A percentile compares a stretch with the other conserved stretches of the same genome.
Conservation (phyloP, 2,113 vertebrate genomes). For the Erythrolamprus reginae region DNA sequence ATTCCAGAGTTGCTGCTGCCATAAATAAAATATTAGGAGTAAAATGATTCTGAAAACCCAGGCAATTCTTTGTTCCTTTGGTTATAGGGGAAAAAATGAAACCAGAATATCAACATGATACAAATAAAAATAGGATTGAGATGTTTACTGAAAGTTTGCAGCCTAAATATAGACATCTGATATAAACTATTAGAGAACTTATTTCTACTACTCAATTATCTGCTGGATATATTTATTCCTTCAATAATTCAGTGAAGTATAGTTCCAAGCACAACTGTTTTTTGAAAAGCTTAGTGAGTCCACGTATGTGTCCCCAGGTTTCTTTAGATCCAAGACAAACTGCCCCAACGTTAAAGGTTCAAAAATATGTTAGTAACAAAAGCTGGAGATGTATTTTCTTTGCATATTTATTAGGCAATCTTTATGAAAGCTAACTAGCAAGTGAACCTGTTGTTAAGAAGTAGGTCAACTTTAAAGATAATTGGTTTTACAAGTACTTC, state of each 20-base stretch:
- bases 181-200: neutral
- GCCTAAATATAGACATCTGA: neutral
- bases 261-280: neutral
- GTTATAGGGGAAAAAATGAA: neutral
- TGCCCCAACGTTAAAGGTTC: neutral
- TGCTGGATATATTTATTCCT: neutral
- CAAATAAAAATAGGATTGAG: neutral
- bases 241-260: neutral
- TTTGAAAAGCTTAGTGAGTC: neutral
- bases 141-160: neutral
- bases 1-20: neutral
- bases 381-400: neutral
- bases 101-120: neutral
- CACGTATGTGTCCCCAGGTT: neutral
- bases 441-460: neutral
- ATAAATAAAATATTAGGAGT: neutral
- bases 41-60: neutral
- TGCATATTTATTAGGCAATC: slow-evolving; percentile 12
- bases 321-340: neutral
- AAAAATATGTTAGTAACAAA: neutral
- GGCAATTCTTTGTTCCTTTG: neutral
- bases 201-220: neutral
- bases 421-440: neutral
- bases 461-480: neutral
- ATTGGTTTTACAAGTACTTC: slow-evolving; percentile 12